Conservation (phyloP, 2,113 vertebrate genomes). For the Calidris pygmaea region DNA sequence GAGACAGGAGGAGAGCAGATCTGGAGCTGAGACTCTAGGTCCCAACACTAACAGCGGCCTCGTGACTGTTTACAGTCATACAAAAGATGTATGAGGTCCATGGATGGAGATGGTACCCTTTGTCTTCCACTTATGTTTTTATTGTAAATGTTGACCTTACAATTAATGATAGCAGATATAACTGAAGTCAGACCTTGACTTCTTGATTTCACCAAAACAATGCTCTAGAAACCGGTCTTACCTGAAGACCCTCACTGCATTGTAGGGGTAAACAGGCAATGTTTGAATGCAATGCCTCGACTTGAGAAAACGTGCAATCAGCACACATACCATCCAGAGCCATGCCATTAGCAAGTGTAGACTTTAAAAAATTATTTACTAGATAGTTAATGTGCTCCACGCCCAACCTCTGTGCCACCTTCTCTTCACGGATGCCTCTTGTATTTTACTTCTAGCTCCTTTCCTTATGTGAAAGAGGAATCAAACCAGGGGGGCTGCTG, state of each 20-base stretch:
- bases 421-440: neutral
- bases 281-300: neutral
- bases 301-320: neutral
- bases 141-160: constrained; percentile 36
- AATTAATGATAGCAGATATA: neutral
- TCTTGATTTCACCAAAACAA: neutral
- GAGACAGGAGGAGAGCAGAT: neutral
- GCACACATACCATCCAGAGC: neutral
- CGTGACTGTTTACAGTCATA: constrained; percentile 21
- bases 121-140: neutral
- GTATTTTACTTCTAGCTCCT: neutral
- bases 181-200: neutral
- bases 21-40: neutral
- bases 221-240: neutral
- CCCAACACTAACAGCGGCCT: neutral
- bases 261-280: too few relatives aligned
- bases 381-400: neutral
- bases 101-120: neutral
- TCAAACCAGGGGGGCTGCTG: neutral
- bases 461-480: neutral
- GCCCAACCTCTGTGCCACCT: neutral
- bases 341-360: neutral
- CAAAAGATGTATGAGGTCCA: constrained; percentile 24
- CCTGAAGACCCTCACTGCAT: neutral
- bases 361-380: neutral